Conservation (phyloP, 1,140 invertebrate genomes). For the Drosophila suzukii region DNA sequence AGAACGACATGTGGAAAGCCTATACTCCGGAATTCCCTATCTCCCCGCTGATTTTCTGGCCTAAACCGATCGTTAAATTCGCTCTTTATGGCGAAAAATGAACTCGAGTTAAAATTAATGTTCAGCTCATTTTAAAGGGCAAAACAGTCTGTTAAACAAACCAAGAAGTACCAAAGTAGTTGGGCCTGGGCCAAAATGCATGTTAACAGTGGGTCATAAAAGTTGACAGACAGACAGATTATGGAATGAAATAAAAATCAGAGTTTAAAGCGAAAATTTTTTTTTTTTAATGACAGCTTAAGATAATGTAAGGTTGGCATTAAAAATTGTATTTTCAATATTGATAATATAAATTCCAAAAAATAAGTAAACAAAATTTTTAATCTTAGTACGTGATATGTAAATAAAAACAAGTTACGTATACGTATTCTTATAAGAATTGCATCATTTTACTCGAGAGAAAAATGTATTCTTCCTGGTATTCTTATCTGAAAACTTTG, state of each 20-base stretch:
- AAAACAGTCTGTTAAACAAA: conserved; percentile 53
- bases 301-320: neutral
- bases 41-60: conserved; percentile 1
- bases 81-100: conserved; percentile 58
- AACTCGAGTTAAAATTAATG: conserved; percentile 53
- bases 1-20: conserved; percentile 44
- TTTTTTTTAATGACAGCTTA: neutral
- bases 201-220: conserved; percentile 39
- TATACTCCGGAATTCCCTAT: neutral
- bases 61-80: conserved; percentile 58
- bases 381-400: too few relatives aligned
- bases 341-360: too few relatives aligned
- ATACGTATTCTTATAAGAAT: too few relatives aligned
- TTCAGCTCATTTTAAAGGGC: conserved; percentile 49
- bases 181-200: conserved; percentile 39
- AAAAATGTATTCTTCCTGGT: neutral
- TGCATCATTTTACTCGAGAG: neutral
- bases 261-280: neutral
- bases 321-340: too few relatives aligned
- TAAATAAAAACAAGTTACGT: neutral
- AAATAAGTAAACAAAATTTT: too few relatives aligned
- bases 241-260: too few relatives aligned
- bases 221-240: too few relatives aligned
- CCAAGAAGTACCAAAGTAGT: conserved; percentile 29
- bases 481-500: conserved; percentile 25